These are phyloP conservation scores for Parapristionchus giblindavisi DNA, from an alignment of 2,888 invertebrate species.

Conservation along the genomic window DNA sequence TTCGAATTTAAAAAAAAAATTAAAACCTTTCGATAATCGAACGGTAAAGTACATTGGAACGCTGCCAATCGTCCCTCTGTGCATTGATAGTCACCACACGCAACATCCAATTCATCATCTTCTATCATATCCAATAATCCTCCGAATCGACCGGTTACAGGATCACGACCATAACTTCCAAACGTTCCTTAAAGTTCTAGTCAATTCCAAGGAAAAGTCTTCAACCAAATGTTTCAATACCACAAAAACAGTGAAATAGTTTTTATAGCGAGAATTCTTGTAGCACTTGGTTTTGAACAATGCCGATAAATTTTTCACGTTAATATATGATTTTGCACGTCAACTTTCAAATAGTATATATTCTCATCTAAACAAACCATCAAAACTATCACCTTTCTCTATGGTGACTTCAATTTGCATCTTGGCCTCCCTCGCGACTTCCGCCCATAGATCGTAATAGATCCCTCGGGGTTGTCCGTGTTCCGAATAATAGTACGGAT, in stretches of 20 bases:
- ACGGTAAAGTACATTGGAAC: slow-evolving; percentile 9
- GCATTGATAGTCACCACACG: slow-evolving; percentile 28
- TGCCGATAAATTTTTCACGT: too few species aligned
- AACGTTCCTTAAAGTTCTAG: neutral
- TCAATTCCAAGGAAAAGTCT: too few species aligned
- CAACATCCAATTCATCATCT: slow-evolving; percentile 19
- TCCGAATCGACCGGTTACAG: slow-evolving; percentile 14
- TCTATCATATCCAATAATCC: slow-evolving; percentile 27
- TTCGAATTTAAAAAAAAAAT: neutral
- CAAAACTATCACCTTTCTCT: neutral
- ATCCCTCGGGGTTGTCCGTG: slow-evolving; percentile 9
- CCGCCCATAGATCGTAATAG: slow-evolving; percentile 22
- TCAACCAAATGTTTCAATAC: too few species aligned
- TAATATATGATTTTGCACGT: too few species aligned
- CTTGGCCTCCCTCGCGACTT: slow-evolving; percentile 17
- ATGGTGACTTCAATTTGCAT: slow-evolving; percentile 5
- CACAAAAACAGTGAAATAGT: too few species aligned
- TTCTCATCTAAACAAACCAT: too few species aligned
- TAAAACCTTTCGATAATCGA: slow-evolving; percentile 20
- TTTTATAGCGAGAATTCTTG: too few species aligned
- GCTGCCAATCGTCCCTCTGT: slow-evolving; percentile 2
- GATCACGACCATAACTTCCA: slow-evolving; percentile 13
- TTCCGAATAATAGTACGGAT: slow-evolving; percentile 23
- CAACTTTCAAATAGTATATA: too few species aligned
- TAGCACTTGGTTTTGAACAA: too few species aligned